Conservation (phyloP, 2,888 invertebrate species). For the Agriotes lineatus region DNA sequence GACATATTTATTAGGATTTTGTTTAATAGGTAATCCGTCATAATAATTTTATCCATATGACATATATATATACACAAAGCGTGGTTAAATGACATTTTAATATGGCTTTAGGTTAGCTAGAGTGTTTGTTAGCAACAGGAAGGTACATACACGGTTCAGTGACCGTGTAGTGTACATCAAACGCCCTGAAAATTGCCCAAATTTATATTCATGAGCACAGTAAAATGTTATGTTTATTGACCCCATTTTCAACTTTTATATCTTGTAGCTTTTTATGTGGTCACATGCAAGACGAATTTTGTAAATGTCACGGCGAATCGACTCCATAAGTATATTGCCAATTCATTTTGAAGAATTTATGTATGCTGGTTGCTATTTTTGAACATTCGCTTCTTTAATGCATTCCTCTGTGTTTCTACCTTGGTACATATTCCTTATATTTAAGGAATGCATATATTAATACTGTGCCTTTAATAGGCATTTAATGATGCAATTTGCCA, state of each 20-base stretch:
- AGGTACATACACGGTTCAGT: background rate
- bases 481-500: too few species aligned
- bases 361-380: background rate
- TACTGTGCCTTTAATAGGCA: too few species aligned
- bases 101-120: too few species aligned
- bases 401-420: background rate
- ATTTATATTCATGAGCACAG: conserved; percentile 28
- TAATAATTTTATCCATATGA: too few species aligned
- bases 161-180: conserved; percentile 17
- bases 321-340: conserved; percentile 5
- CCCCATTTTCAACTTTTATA: conserved; percentile 25
- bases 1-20: too few species aligned
- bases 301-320: conserved; percentile 4
- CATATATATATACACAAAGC: too few species aligned
- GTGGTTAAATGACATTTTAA: background rate
- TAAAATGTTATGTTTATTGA: conserved; percentile 25
- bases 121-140: background rate
- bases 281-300: conserved; percentile 19
- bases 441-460: too few species aligned
- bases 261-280: conserved; percentile 15
- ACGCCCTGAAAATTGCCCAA: background rate
- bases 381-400: background rate
- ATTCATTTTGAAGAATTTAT: conserved; percentile 1
- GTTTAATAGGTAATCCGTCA: too few species aligned
- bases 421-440: too few species aligned